Conservation (phyloP, 2,113 vertebrate species). For the Upupa epops region DNA sequence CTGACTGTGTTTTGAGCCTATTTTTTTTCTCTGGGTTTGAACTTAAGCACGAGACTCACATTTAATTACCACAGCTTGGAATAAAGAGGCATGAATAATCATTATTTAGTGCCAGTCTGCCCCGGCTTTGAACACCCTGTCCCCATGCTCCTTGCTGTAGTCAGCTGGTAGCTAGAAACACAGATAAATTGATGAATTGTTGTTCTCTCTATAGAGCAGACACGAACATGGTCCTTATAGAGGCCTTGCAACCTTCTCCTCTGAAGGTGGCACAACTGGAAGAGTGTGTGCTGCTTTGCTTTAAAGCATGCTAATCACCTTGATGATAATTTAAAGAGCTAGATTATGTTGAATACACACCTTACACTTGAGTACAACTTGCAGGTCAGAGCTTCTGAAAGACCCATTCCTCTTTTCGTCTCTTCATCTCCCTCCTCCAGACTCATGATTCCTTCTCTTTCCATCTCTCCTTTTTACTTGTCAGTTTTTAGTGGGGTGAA, state of each 20-base stretch:
- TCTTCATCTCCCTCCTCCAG: background rate
- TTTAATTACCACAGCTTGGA: background rate
- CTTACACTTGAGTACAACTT: background rate
- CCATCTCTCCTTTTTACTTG: background rate
- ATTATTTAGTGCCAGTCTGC: background rate
- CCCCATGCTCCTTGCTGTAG: background rate
- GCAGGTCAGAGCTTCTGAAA: background rate
- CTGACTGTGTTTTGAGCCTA: background rate
- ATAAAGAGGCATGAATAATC: fast-evolving
- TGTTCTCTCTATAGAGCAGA: background rate
- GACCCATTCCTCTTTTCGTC: background rate
- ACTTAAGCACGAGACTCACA: background rate
- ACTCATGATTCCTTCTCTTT: background rate
- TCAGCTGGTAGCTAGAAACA: background rate
- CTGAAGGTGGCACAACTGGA: background rate
- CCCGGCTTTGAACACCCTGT: background rate
- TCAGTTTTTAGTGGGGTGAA: background rate
- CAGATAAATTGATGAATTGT: background rate
- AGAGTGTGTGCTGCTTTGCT: background rate
- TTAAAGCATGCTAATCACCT: background rate
- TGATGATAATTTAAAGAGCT: background rate
- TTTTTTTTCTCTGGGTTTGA: background rate
- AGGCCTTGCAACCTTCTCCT: background rate
- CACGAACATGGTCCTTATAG: background rate
- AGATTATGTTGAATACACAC: too few species aligned